A percentile compares a stretch with the other conserved stretches of the same genome.
Evolutionary conservation across 2,113 vertebrate species (phyloP).

Genomic region (Mixornis gularis): DNA sequence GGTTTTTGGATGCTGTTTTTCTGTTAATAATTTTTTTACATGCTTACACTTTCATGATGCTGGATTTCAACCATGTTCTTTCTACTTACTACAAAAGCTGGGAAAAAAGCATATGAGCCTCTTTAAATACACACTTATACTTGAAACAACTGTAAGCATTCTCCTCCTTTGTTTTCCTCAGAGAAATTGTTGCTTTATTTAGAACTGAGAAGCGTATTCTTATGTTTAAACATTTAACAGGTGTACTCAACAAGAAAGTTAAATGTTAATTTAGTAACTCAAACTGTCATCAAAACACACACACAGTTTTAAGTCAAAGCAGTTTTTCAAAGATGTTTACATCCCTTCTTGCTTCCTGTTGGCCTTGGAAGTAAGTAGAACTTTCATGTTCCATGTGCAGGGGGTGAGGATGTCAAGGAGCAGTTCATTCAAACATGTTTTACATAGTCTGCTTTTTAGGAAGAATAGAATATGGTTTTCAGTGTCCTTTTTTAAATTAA

Average conservation of each 20-base stretch:
- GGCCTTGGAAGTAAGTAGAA: not conserved
- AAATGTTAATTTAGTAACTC: constrained; percentile 21
- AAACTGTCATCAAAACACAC: not conserved
- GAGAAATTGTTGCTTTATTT: not conserved
- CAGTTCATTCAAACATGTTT: not conserved
- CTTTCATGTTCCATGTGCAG: not conserved
- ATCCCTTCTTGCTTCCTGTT: not conserved
- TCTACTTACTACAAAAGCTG: not conserved
- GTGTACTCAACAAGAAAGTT: not conserved
- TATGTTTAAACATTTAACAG: constrained; percentile 22
- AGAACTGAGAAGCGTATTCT: not conserved
- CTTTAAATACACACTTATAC: not conserved
- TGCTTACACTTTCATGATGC: accelerated
- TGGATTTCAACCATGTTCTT: not conserved
- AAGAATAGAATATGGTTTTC: not conserved
- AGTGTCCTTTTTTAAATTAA: not conserved
- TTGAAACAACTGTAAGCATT: not conserved
- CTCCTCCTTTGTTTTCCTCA: not conserved
- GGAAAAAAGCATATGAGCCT: not conserved
- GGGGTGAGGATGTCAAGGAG: not conserved
- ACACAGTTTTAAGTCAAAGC: not conserved
- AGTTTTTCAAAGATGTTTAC: not conserved
- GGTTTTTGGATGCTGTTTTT: not conserved
- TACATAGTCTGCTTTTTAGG: not conserved
- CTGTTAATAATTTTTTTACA: not conserved